Percentiles rank a stretch among this genome's conserved stretches.
Evolutionary conservation across 1,140 invertebrate genomes (phyloP).

Genomic region (Lepidurus couesii): DNA sequence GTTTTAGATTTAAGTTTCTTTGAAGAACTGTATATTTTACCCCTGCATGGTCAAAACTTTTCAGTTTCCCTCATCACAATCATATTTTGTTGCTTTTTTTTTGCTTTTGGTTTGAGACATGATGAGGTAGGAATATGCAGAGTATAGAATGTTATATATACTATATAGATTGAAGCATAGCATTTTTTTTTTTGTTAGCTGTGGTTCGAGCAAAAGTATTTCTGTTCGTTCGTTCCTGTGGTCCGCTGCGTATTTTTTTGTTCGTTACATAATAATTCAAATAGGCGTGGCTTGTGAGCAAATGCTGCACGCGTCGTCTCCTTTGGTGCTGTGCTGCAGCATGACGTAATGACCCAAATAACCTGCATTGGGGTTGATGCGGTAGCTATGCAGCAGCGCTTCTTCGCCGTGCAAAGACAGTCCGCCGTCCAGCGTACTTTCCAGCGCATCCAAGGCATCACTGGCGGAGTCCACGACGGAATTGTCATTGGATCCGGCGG

Average conservation of each 20-base stretch:
- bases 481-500: neutral
- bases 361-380: neutral
- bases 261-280: neutral
- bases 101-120: neutral
- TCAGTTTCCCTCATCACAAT: neutral
- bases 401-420: neutral
- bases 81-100: neutral
- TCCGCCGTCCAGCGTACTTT: slow-evolving; percentile 7
- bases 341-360: slow-evolving; percentile 33
- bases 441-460: slow-evolving; percentile 16
- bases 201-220: no score
- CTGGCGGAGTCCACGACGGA: slow-evolving; percentile 4
- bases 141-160: neutral
- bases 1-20: neutral
- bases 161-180: neutral
- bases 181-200: neutral
- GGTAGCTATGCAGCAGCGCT: neutral
- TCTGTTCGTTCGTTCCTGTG: no score
- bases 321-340: slow-evolving; percentile 33
- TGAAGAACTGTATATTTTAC: neutral
- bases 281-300: neutral
- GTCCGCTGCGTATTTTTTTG: no score
- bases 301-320: slow-evolving; percentile 25
- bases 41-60: neutral
- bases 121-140: neutral